A percentile compares a stretch with the other conserved stretches of the same genome.
Evolutionary conservation across 2,113 vertebrate genomes (phyloP).

Genomic region (Neogobius melanostomus): DNA sequence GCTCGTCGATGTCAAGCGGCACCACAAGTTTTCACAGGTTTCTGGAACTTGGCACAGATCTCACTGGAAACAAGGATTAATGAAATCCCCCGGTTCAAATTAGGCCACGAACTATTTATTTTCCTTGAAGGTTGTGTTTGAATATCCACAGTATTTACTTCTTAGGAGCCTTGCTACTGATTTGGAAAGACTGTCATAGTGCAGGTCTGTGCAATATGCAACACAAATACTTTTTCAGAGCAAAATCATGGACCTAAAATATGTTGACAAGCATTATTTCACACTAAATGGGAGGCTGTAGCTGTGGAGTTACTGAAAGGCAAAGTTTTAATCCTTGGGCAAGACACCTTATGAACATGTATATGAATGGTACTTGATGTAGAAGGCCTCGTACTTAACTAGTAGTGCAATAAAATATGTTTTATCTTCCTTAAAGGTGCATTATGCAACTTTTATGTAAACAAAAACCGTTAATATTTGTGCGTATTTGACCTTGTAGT

Average conservation of each 20-base stretch:
- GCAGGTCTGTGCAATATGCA: conserved; percentile 35
- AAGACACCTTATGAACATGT: no score
- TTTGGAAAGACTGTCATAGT: conserved; percentile 57
- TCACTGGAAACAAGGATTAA: conserved; percentile 54
- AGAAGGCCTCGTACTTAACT: no score
- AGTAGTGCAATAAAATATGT: no score
- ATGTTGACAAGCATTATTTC: neutral
- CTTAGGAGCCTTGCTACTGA: conserved; percentile 6
- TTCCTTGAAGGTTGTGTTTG: conserved; percentile 47
- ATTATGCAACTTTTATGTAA: no score
- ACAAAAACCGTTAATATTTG: no score
- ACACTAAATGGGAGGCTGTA: no score
- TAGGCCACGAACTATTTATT: conserved; percentile 43
- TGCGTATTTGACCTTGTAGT: no score
- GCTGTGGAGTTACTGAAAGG: no score
- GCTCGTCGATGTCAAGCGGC: conserved; percentile 23
- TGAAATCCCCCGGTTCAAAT: conserved; percentile 56
- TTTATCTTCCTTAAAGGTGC: no score
- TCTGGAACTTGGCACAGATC: conserved; percentile 46
- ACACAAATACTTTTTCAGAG: neutral
- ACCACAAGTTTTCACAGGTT: conserved; percentile 39
- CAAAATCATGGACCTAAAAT: neutral
- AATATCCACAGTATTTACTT: conserved; percentile 46
- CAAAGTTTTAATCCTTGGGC: no score
- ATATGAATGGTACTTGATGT: no score